Percentiles rank a stretch among this genome's conserved stretches.
These are phyloP conservation scores for Bellardia pandia DNA, from an alignment of 2,888 invertebrate species.

Conservation along the genomic window DNA sequence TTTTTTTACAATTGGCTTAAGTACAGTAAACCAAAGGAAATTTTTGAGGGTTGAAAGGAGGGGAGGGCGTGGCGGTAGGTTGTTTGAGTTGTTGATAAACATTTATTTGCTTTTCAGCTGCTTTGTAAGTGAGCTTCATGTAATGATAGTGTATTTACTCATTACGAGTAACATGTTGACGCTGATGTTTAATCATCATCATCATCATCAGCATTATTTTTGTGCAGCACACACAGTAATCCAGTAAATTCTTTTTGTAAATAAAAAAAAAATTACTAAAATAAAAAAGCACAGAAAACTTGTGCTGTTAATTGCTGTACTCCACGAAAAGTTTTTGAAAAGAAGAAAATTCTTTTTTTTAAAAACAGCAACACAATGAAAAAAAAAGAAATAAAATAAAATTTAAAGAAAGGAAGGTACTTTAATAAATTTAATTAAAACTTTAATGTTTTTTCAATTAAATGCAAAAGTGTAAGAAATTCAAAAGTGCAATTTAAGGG, in stretches of 20 bases:
- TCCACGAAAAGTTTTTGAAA: slow-evolving; percentile 14
- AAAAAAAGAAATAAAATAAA: background rate
- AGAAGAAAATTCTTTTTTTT: slow-evolving; percentile 7
- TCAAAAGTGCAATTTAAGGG: background rate
- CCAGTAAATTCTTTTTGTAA: slow-evolving; percentile 3
- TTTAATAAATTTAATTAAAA: slow-evolving; percentile 62
- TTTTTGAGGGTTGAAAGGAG: no score
- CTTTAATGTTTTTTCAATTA: slow-evolving; percentile 54
- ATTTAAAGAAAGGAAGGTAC: background rate
- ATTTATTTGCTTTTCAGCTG: slow-evolving; percentile 42
- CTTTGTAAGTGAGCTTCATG: slow-evolving; percentile 19
- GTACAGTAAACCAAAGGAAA: background rate
- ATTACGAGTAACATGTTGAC: slow-evolving; percentile 39
- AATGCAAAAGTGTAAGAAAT: background rate
- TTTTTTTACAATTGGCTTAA: background rate
- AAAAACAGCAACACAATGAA: background rate
- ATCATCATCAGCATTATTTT: background rate
- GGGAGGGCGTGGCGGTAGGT: background rate
- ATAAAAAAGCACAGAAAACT: background rate
- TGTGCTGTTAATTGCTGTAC: slow-evolving; percentile 29
- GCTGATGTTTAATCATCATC: slow-evolving; percentile 19
- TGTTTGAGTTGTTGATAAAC: no score
- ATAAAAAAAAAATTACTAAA: slow-evolving; percentile 9
- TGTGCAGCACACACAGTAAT: slow-evolving; percentile 16
- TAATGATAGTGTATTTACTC: slow-evolving; percentile 51